A percentile compares a stretch with the other conserved stretches of the same genome.
phyloP scores from a whole-genome alignment of 2,797 vertebrate genomes.

The Tauraco hartlaubi region DNA sequence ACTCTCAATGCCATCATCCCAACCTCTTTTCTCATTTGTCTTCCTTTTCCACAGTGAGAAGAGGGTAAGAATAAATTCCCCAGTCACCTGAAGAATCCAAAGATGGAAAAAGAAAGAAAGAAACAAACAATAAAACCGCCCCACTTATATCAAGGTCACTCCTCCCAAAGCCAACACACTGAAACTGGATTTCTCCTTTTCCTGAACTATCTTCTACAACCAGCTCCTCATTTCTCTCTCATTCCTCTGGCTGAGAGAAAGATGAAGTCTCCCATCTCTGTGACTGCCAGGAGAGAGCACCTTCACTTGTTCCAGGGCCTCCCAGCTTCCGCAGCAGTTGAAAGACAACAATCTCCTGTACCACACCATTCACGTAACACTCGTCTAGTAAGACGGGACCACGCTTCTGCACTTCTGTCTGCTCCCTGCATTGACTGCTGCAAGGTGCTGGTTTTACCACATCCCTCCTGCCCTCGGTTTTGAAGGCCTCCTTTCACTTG shows the following conservation, averaged over 20 bases:
- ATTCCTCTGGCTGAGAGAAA: neutral
- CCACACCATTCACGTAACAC: neutral
- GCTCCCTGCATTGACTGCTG: neutral
- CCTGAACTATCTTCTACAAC: neutral
- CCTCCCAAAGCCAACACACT: neutral
- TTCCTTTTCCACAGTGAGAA: neutral
- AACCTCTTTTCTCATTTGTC: neutral
- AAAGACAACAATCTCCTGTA: neutral
- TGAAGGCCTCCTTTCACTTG: neutral
- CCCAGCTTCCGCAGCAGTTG: neutral
- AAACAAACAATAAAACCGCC: neutral
- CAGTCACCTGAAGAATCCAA: neutral
- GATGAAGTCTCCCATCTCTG: neutral
- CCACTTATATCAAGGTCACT: neutral
- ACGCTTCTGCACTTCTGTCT: neutral
- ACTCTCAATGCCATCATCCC: neutral
- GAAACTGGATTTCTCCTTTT: neutral
- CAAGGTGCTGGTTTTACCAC: neutral
- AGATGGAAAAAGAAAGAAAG: neutral
- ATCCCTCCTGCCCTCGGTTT: neutral
- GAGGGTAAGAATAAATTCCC: neutral
- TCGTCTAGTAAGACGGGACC: neutral
- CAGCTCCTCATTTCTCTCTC: neutral
- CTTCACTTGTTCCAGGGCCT: neutral
- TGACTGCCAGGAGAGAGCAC: neutral